phyloP scores from a whole-genome alignment of 2,888 invertebrate genomes.

The Protodeltote pygarga region DNA sequence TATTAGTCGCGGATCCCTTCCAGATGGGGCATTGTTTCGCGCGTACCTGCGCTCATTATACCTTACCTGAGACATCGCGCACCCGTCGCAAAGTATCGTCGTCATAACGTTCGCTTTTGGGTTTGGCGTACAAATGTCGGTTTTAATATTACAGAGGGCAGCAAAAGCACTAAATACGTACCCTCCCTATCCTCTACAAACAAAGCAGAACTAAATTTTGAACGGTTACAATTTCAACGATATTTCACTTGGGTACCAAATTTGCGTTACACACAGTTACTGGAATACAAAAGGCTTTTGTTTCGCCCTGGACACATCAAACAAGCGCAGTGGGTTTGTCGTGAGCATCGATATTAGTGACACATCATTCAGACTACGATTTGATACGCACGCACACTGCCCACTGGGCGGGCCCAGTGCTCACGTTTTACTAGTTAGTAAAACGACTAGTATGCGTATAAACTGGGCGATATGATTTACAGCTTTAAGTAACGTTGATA shows the following conservation, averaged over 20 bases:
- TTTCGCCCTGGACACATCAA: constrained; percentile 14
- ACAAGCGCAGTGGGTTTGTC: constrained; percentile 32
- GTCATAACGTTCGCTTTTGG: no score
- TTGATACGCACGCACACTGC: constrained; percentile 41
- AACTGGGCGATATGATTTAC: no score
- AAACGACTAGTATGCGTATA: no score
- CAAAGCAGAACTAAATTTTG: background rate
- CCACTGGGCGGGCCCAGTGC: constrained; percentile 6
- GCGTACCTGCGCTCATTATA: constrained; percentile 66
- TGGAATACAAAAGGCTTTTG: constrained; percentile 31
- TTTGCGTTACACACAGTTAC: constrained; percentile 1
- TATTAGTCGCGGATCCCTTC: constrained; percentile 40
- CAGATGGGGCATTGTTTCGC: constrained; percentile 43
- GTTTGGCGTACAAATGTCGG: no score
- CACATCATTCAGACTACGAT: constrained; percentile 34
- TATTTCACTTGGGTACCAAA: constrained; percentile 6
- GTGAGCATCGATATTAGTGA: constrained; percentile 31
- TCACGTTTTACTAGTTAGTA: no score
- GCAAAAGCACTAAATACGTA: no score
- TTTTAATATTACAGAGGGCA: no score
- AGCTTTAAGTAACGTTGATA: no score
- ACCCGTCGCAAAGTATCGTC: no score
- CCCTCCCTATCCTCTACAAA: no score
- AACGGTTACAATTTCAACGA: background rate
- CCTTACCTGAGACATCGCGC: constrained; percentile 55